Base-by-base conservation (phyloP, 2,113 vertebrate species). In the Monopterus albus region DNA sequence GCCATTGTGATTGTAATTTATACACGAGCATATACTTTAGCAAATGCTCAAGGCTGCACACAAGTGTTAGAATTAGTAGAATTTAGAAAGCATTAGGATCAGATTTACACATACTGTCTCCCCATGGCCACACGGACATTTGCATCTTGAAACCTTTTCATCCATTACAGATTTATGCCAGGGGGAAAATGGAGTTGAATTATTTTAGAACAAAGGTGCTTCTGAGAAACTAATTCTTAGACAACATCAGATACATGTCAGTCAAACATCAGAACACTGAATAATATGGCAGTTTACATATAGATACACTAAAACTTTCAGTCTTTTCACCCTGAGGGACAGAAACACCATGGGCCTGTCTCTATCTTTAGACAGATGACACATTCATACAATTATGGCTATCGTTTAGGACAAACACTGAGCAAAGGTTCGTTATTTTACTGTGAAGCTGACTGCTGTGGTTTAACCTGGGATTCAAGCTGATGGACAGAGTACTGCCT, bases 201-300 rank as follows among this genome's bases (percentile, higher is more conserved):
- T 25, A 42, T 59, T 38, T n/a, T 11, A 38, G 18, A 15, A 33
- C 20, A 70, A 46, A 39, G 10, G 29, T 29, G 21, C 21, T 20
- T 64, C 35, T 36, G n/a, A 25, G 45, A 38, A 43, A 61, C 8
- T n/a, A 53, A 2, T 25, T 52, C 7, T 12, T 17, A 21, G 18
- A 52, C 18, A 36, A 53, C 12, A 56, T 45, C 12, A 25, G 53
- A 38, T 45, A 40, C 64, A 49, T 62, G 25, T 35, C 47, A 72
- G 36, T 60, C 9, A 53, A 38, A 55, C 49, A 47, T 23, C 23
- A 47, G 29, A 39, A 53, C 56, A 61, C 18, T 42, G 26, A 33
- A 49, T 39, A 65, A 59, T 52, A 7, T 40, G 40, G 45, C 46
- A 52, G 23, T 36, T 51, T 23, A 26, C 15, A 29, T 28, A 45